Base-by-base conservation (phyloP, 2,113 vertebrate species). In the Mus pahari region DNA sequence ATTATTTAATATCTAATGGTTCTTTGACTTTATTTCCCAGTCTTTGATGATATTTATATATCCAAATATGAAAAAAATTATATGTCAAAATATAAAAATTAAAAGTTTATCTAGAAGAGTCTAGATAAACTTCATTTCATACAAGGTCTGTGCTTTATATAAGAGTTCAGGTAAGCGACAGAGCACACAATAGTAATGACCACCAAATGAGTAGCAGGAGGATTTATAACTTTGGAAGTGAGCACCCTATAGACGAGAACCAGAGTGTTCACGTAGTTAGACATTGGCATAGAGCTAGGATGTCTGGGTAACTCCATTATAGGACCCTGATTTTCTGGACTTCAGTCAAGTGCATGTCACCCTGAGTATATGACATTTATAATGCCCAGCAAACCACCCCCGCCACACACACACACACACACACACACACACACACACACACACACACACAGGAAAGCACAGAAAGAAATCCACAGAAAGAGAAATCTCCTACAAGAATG, bases 1-100 rank as follows among this genome's bases (percentile, higher is more conserved):
- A 77, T 20, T 8, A 39, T 70, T 83, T 95, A 66, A 87, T 89
- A 88, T 87, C 74, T 92, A 79, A 58, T 86, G 20, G 79, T 74
- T 90, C 20, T 70, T 11, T 73, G 17, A 60, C 39, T 86, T 55
- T 22, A 36, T 42, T 79, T 90, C 82, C 60, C 20, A 89, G 53
- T 48, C 45, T 91, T 89, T 71, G 84, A 24, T 50, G 64, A 68
- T 10, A 70, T 94, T 66, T 68, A 73, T 89, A 89, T 20, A 2
- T 14, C 17, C 91, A 71, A 73, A 71, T 88, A 64, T 86, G 71
- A 93, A 81, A 70, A 70, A 70, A n/a, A 3, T 45, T 78, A 60
- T 78, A 60, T 19, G 4, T 14, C 13, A 93, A 71, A 77, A 64
- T 79, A 64, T 86, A 55, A 91, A 86, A 92, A 90, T 36, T 2